Conservation (phyloP, 2,113 vertebrate species). For the Neofelis nebulosa region DNA sequence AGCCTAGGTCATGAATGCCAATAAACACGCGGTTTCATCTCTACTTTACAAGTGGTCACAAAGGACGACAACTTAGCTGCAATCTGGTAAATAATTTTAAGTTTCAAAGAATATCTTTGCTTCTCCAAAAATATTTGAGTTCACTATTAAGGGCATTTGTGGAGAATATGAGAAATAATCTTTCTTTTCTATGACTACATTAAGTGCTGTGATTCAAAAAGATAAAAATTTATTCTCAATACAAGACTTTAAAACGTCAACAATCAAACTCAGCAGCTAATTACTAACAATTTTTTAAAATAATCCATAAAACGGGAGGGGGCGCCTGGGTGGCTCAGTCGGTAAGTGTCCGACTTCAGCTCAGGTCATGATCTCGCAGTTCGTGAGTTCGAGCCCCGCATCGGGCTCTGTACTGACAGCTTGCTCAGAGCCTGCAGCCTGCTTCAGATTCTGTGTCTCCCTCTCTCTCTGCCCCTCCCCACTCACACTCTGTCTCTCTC, state of each 20-base stretch:
- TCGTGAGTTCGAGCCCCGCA: no score
- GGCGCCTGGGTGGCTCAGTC: no score
- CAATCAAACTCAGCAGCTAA: neutral
- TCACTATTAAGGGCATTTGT: neutral
- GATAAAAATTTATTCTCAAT: neutral
- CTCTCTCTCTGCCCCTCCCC: no score
- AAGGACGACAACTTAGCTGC: neutral
- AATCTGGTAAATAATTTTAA: neutral
- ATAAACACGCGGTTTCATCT: constrained; percentile 25
- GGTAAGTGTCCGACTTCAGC: no score
- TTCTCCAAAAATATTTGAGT: neutral
- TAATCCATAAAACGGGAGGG: neutral
- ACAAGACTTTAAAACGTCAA: neutral
- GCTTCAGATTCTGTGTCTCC: no score
- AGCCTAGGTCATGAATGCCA: neutral
- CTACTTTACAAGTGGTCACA: neutral
- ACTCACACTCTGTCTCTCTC: no score
- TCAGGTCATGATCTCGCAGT: no score
- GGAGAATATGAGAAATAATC: constrained; percentile 7
- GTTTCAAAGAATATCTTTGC: constrained; percentile 28
- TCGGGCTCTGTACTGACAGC: no score
- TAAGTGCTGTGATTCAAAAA: neutral
- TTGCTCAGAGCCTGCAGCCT: no score
- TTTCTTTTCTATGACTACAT: neutral
- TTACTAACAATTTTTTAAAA: neutral